These are phyloP conservation scores for Scaptomyza flava DNA, from an alignment of 2,888 invertebrate species.

Conservation along the genomic window DNA sequence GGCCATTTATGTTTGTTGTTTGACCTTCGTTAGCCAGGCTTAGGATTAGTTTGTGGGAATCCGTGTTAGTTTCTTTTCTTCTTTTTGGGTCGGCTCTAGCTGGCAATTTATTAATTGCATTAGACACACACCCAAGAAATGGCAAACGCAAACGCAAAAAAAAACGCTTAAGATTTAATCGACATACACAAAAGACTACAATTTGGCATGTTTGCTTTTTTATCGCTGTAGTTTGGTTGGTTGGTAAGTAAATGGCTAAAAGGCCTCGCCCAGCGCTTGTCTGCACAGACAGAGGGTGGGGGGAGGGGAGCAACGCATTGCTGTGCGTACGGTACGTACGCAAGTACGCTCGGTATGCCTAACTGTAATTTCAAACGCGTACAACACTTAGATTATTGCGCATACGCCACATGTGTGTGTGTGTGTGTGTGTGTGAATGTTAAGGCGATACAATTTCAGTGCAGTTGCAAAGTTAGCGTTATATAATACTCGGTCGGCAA, in stretches of 20 bases:
- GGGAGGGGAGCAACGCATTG: conserved; percentile 59
- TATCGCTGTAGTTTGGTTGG: not conserved
- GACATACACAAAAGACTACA: conserved; percentile 29
- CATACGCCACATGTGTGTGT: conserved; percentile 58
- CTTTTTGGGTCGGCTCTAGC: conserved; percentile 10
- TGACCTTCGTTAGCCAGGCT: conserved; percentile 38
- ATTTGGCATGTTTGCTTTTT: conserved; percentile 56
- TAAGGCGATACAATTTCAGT: conserved; percentile 63
- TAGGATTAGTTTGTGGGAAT: conserved; percentile 3
- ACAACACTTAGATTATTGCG: conserved; percentile 67
- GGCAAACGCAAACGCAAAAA: conserved; percentile 8
- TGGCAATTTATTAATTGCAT: conserved; percentile 53
- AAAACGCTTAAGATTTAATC: conserved; percentile 29
- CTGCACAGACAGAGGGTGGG: conserved; percentile 32
- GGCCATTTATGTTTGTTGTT: conserved; percentile 2
- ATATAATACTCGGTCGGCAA: conserved; percentile 45
- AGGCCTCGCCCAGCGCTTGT: conserved; percentile 33
- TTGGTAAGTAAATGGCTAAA: conserved; percentile 18
- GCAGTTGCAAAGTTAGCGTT: conserved; percentile 43
- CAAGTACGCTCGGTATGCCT: conserved; percentile 14
- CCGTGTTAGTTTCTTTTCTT: too few relatives aligned
- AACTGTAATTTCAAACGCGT: conserved; percentile 73
- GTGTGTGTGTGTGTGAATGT: conserved; percentile 20
- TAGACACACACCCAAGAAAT: conserved; percentile 43
- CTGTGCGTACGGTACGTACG: conserved; percentile 56